Percentiles rank a stretch among this genome's conserved stretches.
Conservation (phyloP, 2,113 vertebrate genomes). For the Caracal caracal region DNA sequence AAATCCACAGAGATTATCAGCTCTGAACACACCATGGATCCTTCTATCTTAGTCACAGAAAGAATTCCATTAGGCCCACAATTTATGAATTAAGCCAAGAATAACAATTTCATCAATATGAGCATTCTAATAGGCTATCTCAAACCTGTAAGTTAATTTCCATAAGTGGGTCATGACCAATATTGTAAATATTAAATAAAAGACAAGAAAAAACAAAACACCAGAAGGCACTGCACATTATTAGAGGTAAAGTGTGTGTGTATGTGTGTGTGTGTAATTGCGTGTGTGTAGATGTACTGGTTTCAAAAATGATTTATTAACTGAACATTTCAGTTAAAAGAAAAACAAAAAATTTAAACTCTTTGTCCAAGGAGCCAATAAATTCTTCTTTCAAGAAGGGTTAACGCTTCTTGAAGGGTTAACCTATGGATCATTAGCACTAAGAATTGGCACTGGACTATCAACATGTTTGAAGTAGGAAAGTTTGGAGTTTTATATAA, state of each 20-base stretch:
- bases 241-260: not conserved
- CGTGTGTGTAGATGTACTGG: not conserved
- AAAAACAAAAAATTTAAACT: not conserved
- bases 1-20: not conserved
- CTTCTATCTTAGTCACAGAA: not conserved
- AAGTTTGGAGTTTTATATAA: not conserved
- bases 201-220: not conserved
- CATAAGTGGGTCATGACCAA: not conserved
- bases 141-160: not conserved
- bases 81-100: not conserved
- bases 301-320: slow-evolving; percentile 33
- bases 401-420: not conserved
- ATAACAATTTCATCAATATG: not conserved
- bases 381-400: not conserved
- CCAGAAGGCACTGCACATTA: not conserved
- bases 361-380: not conserved
- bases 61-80: not conserved
- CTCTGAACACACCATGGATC: not conserved
- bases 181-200: not conserved
- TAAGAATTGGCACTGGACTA: not conserved
- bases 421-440: not conserved
- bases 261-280: not conserved
- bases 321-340: not conserved
- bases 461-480: not conserved
- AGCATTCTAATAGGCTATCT: not conserved